Evolutionary conservation across 2,113 vertebrate genomes (phyloP), one percentile per base, ranked within the genome.

Genomic region (Plecotus auritus): DNA sequence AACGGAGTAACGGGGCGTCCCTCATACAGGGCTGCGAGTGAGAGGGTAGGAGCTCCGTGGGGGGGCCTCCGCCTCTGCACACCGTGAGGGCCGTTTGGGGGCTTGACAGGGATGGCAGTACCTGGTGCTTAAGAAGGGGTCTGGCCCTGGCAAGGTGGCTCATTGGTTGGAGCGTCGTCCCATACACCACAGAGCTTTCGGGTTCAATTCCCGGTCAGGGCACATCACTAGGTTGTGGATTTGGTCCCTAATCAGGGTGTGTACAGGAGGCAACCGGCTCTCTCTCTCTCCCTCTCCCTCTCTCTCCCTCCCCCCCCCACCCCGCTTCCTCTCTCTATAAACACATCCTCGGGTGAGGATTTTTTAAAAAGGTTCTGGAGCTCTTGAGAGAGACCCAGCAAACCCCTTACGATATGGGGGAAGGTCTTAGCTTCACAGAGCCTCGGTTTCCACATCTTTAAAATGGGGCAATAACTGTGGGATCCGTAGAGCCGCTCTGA

Each of bases 31-130:
- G n/a, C 74, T 16, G 20, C 70, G 17, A 7, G 37, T 0, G 40
- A 4, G 18, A 9, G 17, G 6, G 76, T 10, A 22, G 13, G 76
- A 37, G 28, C 37, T 26, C 82, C 2, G 3, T 0, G 2, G 72
- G 51, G 13, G 17, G 0, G 30, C 20, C 59, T 64, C n/a, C 5
- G 11, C 5, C 9, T 83, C 67, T 3, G 8, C 3, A 3, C 37
- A 9, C 12, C 0, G 0, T 3, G 7, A 4, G 4, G 22, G 78
- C 26, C 35, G 0, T 2, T 11, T 0, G 32, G 37, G 49, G 11
- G 42, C 26, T 9, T 5, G 1, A n/a, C 4, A 1, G 14, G 40
- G n/a, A 32, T 1, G 35, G 32, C 64, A 59, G 23, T 13, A 16
- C 72, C n/a, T 14, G 28, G n/a, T 2, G 45, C 81, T 30, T 8